Percentiles rank a stretch among this genome's conserved stretches.
phyloP scores from a whole-genome alignment of 2,888 invertebrate species.

The Caenorhabditis panamensis region DNA sequence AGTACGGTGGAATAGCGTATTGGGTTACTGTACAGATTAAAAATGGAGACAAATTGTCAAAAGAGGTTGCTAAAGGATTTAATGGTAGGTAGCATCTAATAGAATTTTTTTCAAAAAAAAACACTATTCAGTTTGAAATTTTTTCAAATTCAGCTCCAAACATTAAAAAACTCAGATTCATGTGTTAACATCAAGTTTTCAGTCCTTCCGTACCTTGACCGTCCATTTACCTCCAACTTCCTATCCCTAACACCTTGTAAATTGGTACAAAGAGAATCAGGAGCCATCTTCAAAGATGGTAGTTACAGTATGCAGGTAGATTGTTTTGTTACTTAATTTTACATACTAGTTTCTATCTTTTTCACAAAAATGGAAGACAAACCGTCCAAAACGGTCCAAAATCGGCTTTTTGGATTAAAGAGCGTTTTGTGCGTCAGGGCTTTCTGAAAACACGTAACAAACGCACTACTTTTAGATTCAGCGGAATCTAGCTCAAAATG shows the following conservation, averaged over 20 bases:
- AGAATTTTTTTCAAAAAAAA: not conserved
- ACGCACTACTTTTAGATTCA: too few relatives aligned
- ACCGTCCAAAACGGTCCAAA: too few relatives aligned
- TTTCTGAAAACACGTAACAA: too few relatives aligned
- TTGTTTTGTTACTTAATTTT: not conserved
- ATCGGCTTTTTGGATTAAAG: too few relatives aligned
- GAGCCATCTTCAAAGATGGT: not conserved
- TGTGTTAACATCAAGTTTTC: not conserved
- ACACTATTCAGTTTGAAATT: not conserved
- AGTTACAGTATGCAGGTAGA: not conserved
- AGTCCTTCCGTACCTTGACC: not conserved
- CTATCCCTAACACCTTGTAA: not conserved
- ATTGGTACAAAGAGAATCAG: not conserved
- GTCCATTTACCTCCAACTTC: not conserved
- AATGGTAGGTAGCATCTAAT: not conserved
- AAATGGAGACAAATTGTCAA: not conserved
- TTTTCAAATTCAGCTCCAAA: not conserved
- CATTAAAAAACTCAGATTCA: too few relatives aligned
- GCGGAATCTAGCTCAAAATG: too few relatives aligned
- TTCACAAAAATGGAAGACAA: too few relatives aligned
- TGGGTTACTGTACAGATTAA: conserved; percentile 8
- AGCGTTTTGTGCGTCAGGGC: too few relatives aligned
- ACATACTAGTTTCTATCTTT: too few relatives aligned
- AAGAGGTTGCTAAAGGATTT: not conserved
- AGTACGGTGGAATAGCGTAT: not conserved